Conservation (phyloP, 2,113 vertebrate genomes). For the Alaudala cheleensis region DNA sequence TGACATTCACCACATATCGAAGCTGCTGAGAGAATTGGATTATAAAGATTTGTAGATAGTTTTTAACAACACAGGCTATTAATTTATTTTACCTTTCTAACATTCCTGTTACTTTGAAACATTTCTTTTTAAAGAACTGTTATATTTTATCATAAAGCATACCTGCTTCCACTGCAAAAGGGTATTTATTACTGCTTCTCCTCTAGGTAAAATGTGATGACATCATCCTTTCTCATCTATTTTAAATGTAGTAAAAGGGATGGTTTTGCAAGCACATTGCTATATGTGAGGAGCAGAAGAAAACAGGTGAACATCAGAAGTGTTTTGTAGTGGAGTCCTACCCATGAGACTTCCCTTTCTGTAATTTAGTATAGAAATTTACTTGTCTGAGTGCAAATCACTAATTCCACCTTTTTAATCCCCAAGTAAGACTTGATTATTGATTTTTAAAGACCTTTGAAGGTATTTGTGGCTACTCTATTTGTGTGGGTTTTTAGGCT, state of each 20-base stretch:
- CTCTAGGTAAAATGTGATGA: background rate
- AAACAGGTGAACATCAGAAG: background rate
- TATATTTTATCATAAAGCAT: slow-evolving; percentile 42
- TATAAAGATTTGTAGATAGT: slow-evolving; percentile 28
- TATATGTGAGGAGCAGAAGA: background rate
- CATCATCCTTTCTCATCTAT: background rate
- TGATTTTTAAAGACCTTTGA: background rate
- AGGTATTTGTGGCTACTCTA: background rate
- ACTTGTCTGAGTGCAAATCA: background rate
- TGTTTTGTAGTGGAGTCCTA: background rate
- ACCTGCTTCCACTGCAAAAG: background rate
- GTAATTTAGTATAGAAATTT: background rate
- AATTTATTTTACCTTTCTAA: slow-evolving; percentile 56
- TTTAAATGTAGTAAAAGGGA: background rate
- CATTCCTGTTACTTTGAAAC: slow-evolving; percentile 52
- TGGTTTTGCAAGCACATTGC: background rate
- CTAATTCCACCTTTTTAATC: background rate
- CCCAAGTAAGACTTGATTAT: background rate
- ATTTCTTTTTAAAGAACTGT: slow-evolving; percentile 43
- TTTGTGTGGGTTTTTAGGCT: background rate
- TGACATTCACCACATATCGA: background rate
- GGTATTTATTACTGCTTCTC: slow-evolving; percentile 15
- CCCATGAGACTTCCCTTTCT: background rate
- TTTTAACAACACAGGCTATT: slow-evolving; percentile 39
- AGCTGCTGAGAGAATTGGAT: slow-evolving; percentile 32